Evolutionary conservation across 2,113 vertebrate species (phyloP).

Genomic region (Meles meles): DNA sequence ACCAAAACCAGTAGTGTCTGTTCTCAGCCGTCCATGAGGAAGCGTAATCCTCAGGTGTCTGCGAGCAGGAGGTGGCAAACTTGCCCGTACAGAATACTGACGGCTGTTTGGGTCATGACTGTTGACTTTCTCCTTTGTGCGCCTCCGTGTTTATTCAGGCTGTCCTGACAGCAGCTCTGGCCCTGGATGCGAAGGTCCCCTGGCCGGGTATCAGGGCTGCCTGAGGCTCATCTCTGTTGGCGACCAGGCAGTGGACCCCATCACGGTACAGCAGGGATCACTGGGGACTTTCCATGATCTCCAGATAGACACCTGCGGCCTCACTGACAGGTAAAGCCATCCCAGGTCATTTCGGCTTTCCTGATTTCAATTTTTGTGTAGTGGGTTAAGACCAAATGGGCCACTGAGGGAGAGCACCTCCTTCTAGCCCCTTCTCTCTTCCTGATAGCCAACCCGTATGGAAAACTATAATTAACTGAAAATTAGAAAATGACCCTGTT

Average conservation of each 20-base stretch:
- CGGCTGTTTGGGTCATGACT: no score
- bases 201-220: conserved; percentile 89
- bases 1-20: not conserved
- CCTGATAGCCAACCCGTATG: not conserved
- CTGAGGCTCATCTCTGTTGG: conserved; percentile 88
- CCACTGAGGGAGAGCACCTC: not conserved
- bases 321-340: conserved; percentile 89
- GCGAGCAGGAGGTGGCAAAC: not conserved
- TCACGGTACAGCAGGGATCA: conserved; percentile 87
- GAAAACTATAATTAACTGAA: not conserved
- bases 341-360: not conserved
- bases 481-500: not conserved
- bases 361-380: conserved; percentile 5
- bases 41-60: not conserved
- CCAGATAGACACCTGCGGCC: conserved; percentile 93
- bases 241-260: conserved; percentile 85
- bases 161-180: conserved; percentile 81
- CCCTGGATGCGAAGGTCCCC: conserved; percentile 82
- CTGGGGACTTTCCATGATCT: conserved; percentile 91
- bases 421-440: not conserved
- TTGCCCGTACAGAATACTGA: not conserved
- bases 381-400: not conserved
- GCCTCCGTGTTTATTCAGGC: conserved; percentile 77
- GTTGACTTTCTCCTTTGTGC: not conserved
- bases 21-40: not conserved